Conservation (phyloP, 2,113 vertebrate genomes). For the Pelecanus crispus region DNA sequence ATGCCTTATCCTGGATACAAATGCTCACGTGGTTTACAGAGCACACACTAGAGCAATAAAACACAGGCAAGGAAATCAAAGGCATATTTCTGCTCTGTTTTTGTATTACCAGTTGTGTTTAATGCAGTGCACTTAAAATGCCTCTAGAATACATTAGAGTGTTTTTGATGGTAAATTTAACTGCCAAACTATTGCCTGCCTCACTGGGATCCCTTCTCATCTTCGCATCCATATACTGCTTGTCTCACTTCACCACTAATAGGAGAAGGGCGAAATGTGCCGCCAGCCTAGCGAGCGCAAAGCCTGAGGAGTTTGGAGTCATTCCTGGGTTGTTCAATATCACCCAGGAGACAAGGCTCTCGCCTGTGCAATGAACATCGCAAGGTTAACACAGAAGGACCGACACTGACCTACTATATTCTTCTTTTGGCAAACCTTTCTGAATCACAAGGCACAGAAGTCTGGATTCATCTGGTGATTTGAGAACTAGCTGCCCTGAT, state of each 20-base stretch:
- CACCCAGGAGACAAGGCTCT: not conserved
- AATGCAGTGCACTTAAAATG: slow-evolving; percentile 48
- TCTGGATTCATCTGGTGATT: not conserved
- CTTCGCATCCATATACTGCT: not conserved
- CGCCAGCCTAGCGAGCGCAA: not conserved
- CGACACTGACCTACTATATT: not conserved
- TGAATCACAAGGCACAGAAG: not conserved
- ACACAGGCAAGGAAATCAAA: slow-evolving; percentile 47
- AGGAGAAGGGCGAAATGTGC: not conserved
- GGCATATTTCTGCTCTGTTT: slow-evolving; percentile 19
- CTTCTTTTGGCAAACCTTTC: not conserved
- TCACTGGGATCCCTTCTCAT: slow-evolving; percentile 16
- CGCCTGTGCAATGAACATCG: not conserved
- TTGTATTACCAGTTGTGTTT: slow-evolving; percentile 38
- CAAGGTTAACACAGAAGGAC: not conserved
- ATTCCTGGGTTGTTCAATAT: not conserved
- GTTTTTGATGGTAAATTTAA: slow-evolving; percentile 47
- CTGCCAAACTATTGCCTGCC: slow-evolving; percentile 11
- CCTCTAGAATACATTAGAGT: slow-evolving; percentile 22
- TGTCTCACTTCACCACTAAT: slow-evolving; percentile 10
- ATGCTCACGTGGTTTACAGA: slow-evolving; percentile 17
- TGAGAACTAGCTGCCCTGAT: not conserved
- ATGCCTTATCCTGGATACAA: slow-evolving; percentile 15
- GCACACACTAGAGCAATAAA: slow-evolving; percentile 6
- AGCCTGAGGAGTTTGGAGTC: slow-evolving; percentile 5